Evolutionary conservation across 2,113 vertebrate species (phyloP).

Genomic region (Sakesphorus luctuosus): DNA sequence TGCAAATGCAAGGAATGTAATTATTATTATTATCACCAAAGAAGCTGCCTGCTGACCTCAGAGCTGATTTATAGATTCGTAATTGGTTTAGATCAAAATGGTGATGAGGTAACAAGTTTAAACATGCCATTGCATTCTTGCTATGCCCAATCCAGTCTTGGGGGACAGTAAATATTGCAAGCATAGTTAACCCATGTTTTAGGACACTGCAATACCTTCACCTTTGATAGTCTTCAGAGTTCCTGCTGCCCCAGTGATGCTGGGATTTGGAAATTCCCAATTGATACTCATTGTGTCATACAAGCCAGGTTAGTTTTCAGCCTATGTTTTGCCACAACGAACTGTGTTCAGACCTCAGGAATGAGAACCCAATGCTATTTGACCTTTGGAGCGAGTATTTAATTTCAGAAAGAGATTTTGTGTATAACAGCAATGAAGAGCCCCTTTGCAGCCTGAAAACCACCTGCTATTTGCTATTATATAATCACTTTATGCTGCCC

Average conservation of each 20-base stretch:
- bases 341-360: not conserved
- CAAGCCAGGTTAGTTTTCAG: conserved; percentile 6
- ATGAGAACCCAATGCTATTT: not conserved
- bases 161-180: not conserved
- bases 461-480: not conserved
- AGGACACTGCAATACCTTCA: not conserved
- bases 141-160: not conserved
- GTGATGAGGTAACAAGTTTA: not conserved
- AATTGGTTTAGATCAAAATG: not conserved
- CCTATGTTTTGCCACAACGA: not conserved
- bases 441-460: not conserved
- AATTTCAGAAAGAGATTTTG: conserved; percentile 8
- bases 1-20: conserved; percentile 24
- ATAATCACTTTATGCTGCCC: not conserved
- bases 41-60: not conserved
- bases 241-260: not conserved
- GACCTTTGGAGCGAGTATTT: not conserved
- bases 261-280: conserved; percentile 26
- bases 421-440: not conserved
- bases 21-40: conserved; percentile 50
- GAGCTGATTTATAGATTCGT: conserved; percentile 41
- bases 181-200: not conserved
- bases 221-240: not conserved
- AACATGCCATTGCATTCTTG: not conserved
- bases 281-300: not conserved